Conservation (phyloP, 2,888 invertebrate genomes). For the Leptinotarsa rubiginosa region DNA sequence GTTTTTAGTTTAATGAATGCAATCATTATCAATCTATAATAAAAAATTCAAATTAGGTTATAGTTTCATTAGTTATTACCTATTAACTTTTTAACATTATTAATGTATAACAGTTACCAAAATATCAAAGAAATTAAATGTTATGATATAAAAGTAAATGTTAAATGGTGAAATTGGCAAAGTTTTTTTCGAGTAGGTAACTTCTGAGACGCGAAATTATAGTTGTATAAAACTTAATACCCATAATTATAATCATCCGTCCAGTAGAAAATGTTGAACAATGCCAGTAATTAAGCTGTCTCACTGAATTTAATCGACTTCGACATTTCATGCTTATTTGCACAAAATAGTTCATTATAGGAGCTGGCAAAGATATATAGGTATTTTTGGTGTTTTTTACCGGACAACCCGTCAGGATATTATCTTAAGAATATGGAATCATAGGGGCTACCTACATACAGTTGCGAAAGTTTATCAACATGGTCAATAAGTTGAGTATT, state of each 20-base stretch:
- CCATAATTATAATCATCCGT: constrained; percentile 37
- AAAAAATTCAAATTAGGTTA: no score
- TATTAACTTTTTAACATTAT: no score
- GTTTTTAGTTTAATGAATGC: no score
- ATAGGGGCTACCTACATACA: neutral
- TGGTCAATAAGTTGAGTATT: no score
- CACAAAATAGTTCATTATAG: constrained; percentile 31
- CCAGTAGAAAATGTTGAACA: constrained; percentile 40
- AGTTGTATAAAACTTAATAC: constrained; percentile 30
- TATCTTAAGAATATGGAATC: neutral
- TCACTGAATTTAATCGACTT: constrained; percentile 39
- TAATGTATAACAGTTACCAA: no score
- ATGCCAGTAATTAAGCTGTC: constrained; percentile 44
- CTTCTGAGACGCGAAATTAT: constrained; percentile 9
- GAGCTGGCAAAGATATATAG: neutral
- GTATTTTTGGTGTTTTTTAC: neutral
- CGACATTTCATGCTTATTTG: constrained; percentile 44
- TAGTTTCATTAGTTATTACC: no score
- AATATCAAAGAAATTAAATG: no score
- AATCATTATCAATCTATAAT: no score
- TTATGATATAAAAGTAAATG: no score
- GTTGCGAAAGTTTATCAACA: no score
- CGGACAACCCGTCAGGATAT: neutral
- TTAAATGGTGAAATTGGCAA: no score
- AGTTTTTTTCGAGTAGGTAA: constrained; percentile 3